A percentile compares a stretch with the other conserved stretches of the same genome.
phyloP scores from a whole-genome alignment of 2,888 invertebrate genomes.

The Spicauda simplicius region DNA sequence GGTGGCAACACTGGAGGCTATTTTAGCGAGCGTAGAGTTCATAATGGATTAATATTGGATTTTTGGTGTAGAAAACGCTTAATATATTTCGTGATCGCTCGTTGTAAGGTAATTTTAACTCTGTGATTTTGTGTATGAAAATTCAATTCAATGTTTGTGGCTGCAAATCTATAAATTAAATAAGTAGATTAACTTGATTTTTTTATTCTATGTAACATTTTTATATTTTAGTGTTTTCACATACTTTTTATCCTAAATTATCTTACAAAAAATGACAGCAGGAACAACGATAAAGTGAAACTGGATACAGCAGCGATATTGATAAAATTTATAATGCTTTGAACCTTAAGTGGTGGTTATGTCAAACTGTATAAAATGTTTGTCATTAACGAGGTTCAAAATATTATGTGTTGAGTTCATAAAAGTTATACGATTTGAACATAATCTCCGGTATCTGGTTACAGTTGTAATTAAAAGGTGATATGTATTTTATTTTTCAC shows the following conservation, averaged over 20 bases:
- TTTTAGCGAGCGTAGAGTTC: neutral
- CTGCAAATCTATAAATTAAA: too few species aligned
- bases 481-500: neutral
- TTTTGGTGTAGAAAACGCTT: neutral
- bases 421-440: neutral
- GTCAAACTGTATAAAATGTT: neutral
- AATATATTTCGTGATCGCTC: neutral
- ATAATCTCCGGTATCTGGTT: neutral
- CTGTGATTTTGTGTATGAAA: neutral
- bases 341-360: neutral
- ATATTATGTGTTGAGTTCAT: neutral
- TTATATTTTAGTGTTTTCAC: too few species aligned
- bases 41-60: neutral
- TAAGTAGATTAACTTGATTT: too few species aligned
- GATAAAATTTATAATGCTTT: neutral
- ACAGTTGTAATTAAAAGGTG: neutral
- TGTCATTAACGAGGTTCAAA: neutral
- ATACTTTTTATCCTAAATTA: too few species aligned
- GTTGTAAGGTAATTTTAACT: neutral
- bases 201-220: too few species aligned
- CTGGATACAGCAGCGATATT: neutral
- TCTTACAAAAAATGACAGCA: too few species aligned
- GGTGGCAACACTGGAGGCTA: neutral
- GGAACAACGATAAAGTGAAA: too few species aligned
- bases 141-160: too few species aligned